These are phyloP conservation scores for Hipposideros larvatus DNA, from an alignment of 2,797 vertebrate species.

Conservation along the genomic window DNA sequence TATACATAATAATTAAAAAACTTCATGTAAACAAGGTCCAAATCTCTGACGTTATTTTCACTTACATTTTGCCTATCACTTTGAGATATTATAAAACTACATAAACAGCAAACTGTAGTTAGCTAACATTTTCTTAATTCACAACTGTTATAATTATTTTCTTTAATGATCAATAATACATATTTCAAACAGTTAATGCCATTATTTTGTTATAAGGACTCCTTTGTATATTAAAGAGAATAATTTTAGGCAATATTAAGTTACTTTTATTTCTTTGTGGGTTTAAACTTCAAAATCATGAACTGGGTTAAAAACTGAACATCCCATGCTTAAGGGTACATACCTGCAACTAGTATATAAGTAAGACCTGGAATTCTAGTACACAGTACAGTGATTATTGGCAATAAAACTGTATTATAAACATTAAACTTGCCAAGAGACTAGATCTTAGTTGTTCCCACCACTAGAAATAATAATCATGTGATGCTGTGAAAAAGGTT, in stretches of 20 bases:
- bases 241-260: not conserved
- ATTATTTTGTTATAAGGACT: not conserved
- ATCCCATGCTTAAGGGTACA: not conserved
- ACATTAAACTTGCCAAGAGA: not conserved
- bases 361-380: not conserved
- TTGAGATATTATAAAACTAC: not conserved
- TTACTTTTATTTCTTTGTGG: not conserved
- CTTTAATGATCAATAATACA: not conserved
- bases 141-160: not conserved
- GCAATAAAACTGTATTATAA: not conserved
- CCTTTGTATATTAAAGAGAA: not conserved
- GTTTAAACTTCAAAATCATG: not conserved
- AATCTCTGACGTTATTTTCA: not conserved
- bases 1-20: not conserved
- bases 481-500: not conserved
- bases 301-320: not conserved
- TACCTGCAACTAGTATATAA: not conserved
- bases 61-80: not conserved
- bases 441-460: not conserved
- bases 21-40: not conserved
- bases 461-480: not conserved
- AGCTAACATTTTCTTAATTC: not conserved
- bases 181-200: not conserved
- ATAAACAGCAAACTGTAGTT: not conserved
- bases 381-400: not conserved